Base-by-base conservation (phyloP, 1,140 invertebrate species). In the Littorina saxatilis region DNA sequence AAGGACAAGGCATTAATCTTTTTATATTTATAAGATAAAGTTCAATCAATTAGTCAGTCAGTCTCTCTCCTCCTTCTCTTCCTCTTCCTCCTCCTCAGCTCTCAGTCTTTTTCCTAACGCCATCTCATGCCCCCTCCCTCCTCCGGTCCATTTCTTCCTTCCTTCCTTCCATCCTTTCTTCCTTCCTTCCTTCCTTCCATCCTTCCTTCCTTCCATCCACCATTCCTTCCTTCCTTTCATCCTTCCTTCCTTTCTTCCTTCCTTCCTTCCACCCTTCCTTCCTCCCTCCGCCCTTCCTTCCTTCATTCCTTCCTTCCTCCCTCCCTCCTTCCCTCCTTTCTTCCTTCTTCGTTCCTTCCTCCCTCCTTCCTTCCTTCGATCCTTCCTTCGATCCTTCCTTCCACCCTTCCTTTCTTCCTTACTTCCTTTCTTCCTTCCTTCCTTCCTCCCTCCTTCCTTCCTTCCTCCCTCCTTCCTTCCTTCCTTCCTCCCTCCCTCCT, bases 21-120 rank as follows among this genome's bases (percentile, higher is more conserved):
- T n/a, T n/a, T n/a, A n/a, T n/a, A n/a, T n/a, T n/a, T n/a, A n/a
- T n/a, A n/a, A n/a, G n/a, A n/a, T n/a, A n/a, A n/a, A n/a, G n/a
- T n/a, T n/a, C n/a, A n/a, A n/a, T n/a, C n/a, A n/a, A n/a, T n/a
- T n/a, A n/a, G n/a, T n/a, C n/a, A n/a, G n/a, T n/a, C n/a, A n/a
- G n/a, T 50, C 47, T n/a, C 63, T n/a, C n/a, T 66, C 63, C 32
- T 66, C 63, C 32, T 66, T n/a, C 32, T 66, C 32, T 66, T n/a
- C n/a, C 7, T n/a, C 63, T 66, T 66, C 63, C 63, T 66, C 63
- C n/a, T 66, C 63, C 63, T n/a, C 63, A 11, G n/a, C 7, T 66
- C 32, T 9, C 32, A 9, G 7, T 66, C 63, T n/a, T 66, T n/a
- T n/a, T 66, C 63, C 32, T 66, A 9, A 9, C 7, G 9, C 63